These are phyloP conservation scores for Drosophila ercepeae DNA, from an alignment of 1,140 invertebrate species.

Conservation along the genomic window DNA sequence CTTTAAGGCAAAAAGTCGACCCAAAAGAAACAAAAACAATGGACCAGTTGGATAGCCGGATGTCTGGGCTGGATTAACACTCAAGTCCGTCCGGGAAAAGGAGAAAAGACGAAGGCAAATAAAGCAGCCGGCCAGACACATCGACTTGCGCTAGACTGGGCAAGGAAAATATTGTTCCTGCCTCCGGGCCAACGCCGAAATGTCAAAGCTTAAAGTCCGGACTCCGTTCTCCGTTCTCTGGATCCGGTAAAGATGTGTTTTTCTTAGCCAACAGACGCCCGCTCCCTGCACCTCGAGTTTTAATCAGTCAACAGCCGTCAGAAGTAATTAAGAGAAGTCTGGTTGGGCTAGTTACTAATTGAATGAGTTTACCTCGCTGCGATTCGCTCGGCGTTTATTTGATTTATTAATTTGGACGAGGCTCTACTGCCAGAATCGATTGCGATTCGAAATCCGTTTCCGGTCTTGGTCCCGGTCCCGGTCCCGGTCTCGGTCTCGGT, in stretches of 20 bases:
- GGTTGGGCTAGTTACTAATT: slow-evolving; percentile 51
- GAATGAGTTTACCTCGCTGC: slow-evolving; percentile 59
- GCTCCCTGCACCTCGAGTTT: slow-evolving; percentile 18
- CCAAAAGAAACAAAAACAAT: slow-evolving; percentile 26
- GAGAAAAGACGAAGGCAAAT: slow-evolving; percentile 37
- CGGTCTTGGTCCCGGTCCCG: slow-evolving; percentile 11
- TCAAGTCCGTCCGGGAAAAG: slow-evolving; percentile 42
- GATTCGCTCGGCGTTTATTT: slow-evolving; percentile 48
- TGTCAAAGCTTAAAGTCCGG: slow-evolving; percentile 65
- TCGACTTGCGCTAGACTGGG: slow-evolving; percentile 62
- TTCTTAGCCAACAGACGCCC: background rate
- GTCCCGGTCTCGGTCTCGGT: slow-evolving; percentile 2
- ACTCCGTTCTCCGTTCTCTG: background rate
- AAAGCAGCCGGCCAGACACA: slow-evolving; percentile 56
- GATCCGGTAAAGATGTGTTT: slow-evolving; percentile 9
- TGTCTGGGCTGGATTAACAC: slow-evolving; percentile 59
- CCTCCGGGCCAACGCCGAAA: slow-evolving; percentile 44
- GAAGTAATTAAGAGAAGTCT: slow-evolving; percentile 59
- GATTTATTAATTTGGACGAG: slow-evolving; percentile 69
- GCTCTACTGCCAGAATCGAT: slow-evolving; percentile 26
- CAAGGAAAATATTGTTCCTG: slow-evolving; percentile 73
- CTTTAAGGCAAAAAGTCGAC: background rate
- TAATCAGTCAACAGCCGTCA: slow-evolving; percentile 61
- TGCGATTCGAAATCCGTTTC: background rate
- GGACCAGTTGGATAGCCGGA: background rate